Base-by-base conservation (phyloP, 2,888 invertebrate species). In the Drosophila gaucha region DNA sequence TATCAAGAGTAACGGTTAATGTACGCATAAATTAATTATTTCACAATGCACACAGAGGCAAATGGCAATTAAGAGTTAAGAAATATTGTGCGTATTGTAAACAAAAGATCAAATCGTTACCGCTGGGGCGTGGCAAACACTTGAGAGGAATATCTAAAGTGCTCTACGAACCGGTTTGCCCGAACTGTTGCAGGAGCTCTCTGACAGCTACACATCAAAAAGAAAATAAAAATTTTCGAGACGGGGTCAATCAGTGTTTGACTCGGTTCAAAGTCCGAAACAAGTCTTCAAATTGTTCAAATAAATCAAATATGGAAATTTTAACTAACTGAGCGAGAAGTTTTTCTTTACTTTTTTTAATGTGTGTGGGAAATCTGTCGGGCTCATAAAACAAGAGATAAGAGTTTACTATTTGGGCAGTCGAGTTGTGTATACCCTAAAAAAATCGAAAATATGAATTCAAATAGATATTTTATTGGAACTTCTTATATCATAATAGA, bases 1-100 rank as follows among this genome's bases (percentile, higher is more conserved):
- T 85, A 88, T 87, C 83, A 72, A 72, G 33, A 46, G 79, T 79
- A 88, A 85, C 84, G 84, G 80, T 86, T 78, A 78, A 85, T 78
- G 84, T 56, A 80, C 84, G 88, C 88, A 85, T 85, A 83, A 88
- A 85, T 88, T 80, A 85, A 80, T 78, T 83, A 83, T 68, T 74
- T 67, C 72, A 70, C 77, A 86, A 82, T 41, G 78, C 78, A 80
- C 60, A 51, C n/a, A 22, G 1, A 14, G 22, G 36, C 35, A 28
- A 80, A 59, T 54, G 63, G 60, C 57, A 79, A 79, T 67, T 56
- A 55, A 71, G 74, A 66, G 44, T 82, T n/a, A n/a, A n/a, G n/a
- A n/a, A n/a, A n/a, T n/a, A n/a, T n/a, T n/a, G n/a, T n/a, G n/a
- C n/a, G n/a, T n/a, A n/a, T n/a, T 24, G 84, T 76, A 83, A 85